Conservation (phyloP, 2,888 invertebrate genomes). For the Venusia cambrica region DNA sequence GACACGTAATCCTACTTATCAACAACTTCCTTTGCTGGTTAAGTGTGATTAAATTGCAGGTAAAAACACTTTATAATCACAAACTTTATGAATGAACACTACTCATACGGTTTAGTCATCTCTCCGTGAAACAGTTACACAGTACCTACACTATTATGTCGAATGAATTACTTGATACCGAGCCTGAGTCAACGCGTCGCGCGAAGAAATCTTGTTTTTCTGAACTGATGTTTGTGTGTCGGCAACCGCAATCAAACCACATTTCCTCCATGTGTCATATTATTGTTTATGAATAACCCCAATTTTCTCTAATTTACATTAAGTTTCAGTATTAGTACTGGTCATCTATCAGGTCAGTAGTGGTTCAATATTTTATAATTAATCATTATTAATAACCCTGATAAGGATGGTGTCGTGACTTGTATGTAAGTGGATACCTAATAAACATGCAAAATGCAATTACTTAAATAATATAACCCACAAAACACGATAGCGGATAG, state of each 20-base stretch:
- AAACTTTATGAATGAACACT: constrained; percentile 61
- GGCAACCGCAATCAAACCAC: constrained; percentile 20
- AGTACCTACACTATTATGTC: too few species aligned
- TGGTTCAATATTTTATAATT: too few species aligned
- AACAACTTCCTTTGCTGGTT: constrained; percentile 17
- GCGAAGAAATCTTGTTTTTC: constrained; percentile 30
- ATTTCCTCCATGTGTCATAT: constrained; percentile 14
- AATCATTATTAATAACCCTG: too few species aligned
- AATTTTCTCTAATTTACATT: constrained; percentile 8
- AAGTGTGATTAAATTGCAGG: constrained; percentile 9
- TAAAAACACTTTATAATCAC: constrained; percentile 12
- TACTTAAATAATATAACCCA: too few species aligned
- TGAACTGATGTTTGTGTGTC: constrained; percentile 20
- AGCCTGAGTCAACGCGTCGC: constrained; percentile 47
- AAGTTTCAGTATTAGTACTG: too few species aligned
- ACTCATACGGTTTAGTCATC: constrained; percentile 61
- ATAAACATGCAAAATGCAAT: too few species aligned
- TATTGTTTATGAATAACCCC: constrained; percentile 6
- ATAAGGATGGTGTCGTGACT: too few species aligned
- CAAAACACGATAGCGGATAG: too few species aligned
- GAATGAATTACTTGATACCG: constrained; percentile 43
- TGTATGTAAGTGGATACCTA: too few species aligned
- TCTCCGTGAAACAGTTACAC: constrained; percentile 46
- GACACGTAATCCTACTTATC: too few species aligned
- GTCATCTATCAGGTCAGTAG: constrained; percentile 2